phyloP scores from a whole-genome alignment of 2,113 vertebrate species.

The Lophura nycthemera region DNA sequence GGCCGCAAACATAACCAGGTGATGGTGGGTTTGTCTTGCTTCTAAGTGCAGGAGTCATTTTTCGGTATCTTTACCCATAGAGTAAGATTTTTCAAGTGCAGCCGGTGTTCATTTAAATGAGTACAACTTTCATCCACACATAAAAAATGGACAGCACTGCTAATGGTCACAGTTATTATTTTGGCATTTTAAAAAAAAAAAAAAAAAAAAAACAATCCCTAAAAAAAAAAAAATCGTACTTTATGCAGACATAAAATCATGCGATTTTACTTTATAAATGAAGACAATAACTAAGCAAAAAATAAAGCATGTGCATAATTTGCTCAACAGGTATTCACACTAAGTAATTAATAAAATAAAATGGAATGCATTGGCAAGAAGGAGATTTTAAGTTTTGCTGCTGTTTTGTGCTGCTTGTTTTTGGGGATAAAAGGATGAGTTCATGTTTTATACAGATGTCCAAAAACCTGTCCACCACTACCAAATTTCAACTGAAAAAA shows the following conservation, averaged over 20 bases:
- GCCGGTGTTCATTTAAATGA: neutral
- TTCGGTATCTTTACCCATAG: neutral
- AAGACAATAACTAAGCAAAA: neutral
- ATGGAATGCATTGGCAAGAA: neutral
- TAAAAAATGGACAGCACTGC: slow-evolving; percentile 5
- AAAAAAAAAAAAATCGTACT: neutral
- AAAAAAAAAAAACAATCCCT: neutral
- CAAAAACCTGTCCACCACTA: neutral
- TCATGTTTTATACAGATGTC: neutral
- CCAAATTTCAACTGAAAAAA: neutral
- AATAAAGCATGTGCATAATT: neutral
- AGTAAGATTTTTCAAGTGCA: neutral
- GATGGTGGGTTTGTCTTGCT: neutral
- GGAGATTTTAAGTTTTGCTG: neutral
- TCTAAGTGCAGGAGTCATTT: neutral
- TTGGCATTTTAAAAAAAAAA: too few relatives aligned
- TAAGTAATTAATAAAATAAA: neutral
- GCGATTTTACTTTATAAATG: neutral
- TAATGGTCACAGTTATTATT: neutral
- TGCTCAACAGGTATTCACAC: neutral
- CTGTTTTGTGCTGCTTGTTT: neutral
- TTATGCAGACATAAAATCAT: neutral
- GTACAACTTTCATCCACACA: neutral
- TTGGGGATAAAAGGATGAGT: neutral
- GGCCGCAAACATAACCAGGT: neutral